Base-by-base conservation (phyloP, 2,888 invertebrate genomes). In the Rhorus exstirpatorius region DNA sequence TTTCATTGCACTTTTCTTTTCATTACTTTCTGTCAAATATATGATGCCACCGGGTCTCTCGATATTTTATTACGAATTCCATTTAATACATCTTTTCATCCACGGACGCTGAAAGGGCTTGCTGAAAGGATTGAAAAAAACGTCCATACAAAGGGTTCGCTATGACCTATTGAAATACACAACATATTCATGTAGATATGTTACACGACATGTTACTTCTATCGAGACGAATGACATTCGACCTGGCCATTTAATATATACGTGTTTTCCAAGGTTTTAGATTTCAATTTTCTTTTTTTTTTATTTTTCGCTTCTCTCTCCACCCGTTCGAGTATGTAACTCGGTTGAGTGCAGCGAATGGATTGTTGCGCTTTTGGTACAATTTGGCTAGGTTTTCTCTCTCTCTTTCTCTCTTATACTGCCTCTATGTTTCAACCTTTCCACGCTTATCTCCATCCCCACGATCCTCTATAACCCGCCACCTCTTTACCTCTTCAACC, bases 361-460 rank as follows among this genome's bases (percentile, higher is more conserved):
- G 78, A 79, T 79, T 79, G 63, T 68, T 74, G 67, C 53, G 55
- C 74, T 61, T 80, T 80, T 70, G 74, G 68, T 79, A 67, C 74
- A 74, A 74, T 74, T 74, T 74, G 60, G 58, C 67, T 49, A 67
- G 61, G 44, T 68, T 80, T 61, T 53, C 41, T 19, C n/a, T 35
- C 38, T 49, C 19, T 19, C n/a, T 58, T 60, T 60, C 58, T 60
- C 58, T 49, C 17, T 17, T 17, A 49, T 31, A 17, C 49, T 53
- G 19, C n/a, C 35, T 65, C 72, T 65, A 24, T 67, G 58, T 58
- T 21, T 31, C 71, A 58, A 21, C 49, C 63, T 72, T 26, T 10
- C 72, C 49, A 21, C 31, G 31, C 49, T 35, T 46, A 58, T 72
- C 51, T 35, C 67, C 41, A 19, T 51, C 35, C 31, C 51, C 51